Evolutionary conservation across 2,888 invertebrate species (phyloP).

Genomic region (Exocentrus adspersus): DNA sequence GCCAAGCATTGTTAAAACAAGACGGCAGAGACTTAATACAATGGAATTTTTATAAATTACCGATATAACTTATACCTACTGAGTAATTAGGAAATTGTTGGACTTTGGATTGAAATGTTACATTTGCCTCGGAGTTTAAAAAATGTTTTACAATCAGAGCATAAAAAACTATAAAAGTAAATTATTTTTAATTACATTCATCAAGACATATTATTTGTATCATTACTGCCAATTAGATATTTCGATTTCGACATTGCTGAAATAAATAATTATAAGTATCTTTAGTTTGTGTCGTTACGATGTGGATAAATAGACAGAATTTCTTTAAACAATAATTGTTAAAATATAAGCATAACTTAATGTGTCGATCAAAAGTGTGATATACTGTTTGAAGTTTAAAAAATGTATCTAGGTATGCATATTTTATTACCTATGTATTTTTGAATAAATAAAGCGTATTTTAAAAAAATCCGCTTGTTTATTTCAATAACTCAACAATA

Average conservation of each 20-base stretch:
- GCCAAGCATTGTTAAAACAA: slow-evolving; percentile 57
- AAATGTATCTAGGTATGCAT: slow-evolving; percentile 22
- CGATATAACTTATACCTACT: no score
- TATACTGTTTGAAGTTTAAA: slow-evolving; percentile 25
- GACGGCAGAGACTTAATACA: slow-evolving; percentile 50
- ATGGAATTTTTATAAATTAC: slow-evolving; percentile 52
- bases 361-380: slow-evolving; percentile 31
- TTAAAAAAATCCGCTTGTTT: background rate
- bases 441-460: slow-evolving; percentile 33
- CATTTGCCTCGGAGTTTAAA: slow-evolving; percentile 14
- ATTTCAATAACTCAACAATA: background rate
- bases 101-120: slow-evolving; percentile 10
- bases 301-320: no score
- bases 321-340: no score
- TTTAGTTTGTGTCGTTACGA: no score
- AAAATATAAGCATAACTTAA: no score
- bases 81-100: slow-evolving; percentile 29
- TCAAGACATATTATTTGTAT: no score
- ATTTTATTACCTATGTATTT: slow-evolving; percentile 40
- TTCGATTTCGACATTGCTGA: no score
- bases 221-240: no score
- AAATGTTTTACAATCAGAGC: background rate
- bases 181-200: no score
- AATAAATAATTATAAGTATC: no score
- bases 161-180: no score